Base-by-base conservation (phyloP, 2,888 invertebrate genomes). In the Craniophora ligustri region DNA sequence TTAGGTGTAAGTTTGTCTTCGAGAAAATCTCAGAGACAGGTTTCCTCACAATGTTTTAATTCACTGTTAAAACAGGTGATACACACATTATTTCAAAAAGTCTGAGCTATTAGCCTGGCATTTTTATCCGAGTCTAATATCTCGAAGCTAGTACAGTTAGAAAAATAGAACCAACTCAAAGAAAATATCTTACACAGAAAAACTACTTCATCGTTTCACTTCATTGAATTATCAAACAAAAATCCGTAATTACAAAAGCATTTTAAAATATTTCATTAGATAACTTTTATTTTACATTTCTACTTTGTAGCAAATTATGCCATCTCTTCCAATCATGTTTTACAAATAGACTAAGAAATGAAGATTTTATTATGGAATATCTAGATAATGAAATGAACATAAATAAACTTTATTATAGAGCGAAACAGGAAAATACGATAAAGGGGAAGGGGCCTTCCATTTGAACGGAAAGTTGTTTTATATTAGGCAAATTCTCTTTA, bases 401-500 rank as follows among this genome's bases (percentile, higher is more conserved):
- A 80, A 79, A 80, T 79, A 81, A 78, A 81, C 64, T 78, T 78
- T 75, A 71, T 76, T 79, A 76, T 74, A 68, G 55, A 79, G 67
- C 67, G 74, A 75, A 82, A 79, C 78, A 76, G 75, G 77, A 76
- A 83, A 81, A 81, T 69, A 72, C 77, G 75, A 79, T 81, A 80
- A 84, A 82, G 77, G 79, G 79, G 78, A 73, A 78, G 70, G 71
- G 66, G 75, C 67, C 67, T 77, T 81, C 79, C 78, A 79, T 82
- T 83, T 78, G 77, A 79, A 80, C 79, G 72, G 77, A 82, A 84
- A 83, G 82, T 83, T 84, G 77, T 82, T 82, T 76, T 67, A 76
- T 72, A 71, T 76, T 78, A 78, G 76, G 79, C 72, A 81, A 82
- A 80, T 82, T 82, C 82, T 78, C 77, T 82, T 82, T 82, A 82